Percentiles rank a stretch among this genome's conserved stretches.
Conservation (phyloP, 2,113 vertebrate genomes). For the Corvus moneduloides region DNA sequence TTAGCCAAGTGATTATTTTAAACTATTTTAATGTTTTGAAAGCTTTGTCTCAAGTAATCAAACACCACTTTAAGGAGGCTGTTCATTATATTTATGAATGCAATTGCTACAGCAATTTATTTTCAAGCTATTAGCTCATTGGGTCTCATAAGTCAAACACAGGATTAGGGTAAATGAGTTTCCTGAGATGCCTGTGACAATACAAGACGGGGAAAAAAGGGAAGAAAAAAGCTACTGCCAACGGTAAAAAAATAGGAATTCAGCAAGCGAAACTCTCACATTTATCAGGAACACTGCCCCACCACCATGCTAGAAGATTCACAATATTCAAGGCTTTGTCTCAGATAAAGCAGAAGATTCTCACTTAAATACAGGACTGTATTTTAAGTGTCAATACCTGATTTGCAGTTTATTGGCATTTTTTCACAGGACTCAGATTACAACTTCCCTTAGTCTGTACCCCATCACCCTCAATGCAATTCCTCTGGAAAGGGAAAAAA, state of each 20-base stretch:
- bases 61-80: not conserved
- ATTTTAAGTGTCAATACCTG: not conserved
- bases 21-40: conserved; percentile 22
- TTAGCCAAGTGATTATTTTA: conserved; percentile 19
- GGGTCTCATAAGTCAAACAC: not conserved
- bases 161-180: not conserved
- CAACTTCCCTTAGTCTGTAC: not conserved
- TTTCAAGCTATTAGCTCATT: not conserved
- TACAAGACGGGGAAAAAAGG: not conserved
- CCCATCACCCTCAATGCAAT: not conserved
- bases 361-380: not conserved
- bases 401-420: not conserved
- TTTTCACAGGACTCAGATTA: not conserved
- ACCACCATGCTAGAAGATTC: not conserved
- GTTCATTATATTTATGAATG: not conserved
- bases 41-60: conserved; percentile 29
- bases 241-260: not conserved
- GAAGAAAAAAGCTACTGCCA: not conserved
- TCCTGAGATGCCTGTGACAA: not conserved
- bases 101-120: conserved; percentile 3
- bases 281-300: not conserved
- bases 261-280: not conserved
- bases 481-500: not conserved
- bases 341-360: not conserved
- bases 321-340: not conserved